Percentiles rank a stretch among this genome's conserved stretches.
phyloP scores from a whole-genome alignment of 1,140 invertebrate species.

The Brachionus rotundiformis region DNA sequence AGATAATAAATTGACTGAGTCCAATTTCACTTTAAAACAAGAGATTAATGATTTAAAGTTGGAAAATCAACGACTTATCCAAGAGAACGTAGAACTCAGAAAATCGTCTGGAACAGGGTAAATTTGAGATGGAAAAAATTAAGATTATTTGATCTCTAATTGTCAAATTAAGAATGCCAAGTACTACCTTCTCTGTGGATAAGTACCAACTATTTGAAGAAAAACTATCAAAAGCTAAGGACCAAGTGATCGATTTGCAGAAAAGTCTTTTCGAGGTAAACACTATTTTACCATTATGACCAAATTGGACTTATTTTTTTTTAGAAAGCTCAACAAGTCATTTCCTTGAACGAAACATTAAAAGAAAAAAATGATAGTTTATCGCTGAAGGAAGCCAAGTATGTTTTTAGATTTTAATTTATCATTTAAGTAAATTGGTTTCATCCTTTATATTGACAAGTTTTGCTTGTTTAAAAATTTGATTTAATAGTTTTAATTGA shows the following conservation, averaged over 20 bases:
- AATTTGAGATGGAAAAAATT: not conserved
- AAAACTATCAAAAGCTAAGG: constrained; percentile 43
- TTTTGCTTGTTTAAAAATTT: not conserved
- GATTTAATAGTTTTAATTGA: not conserved
- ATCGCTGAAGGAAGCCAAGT: constrained; percentile 74
- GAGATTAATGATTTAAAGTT: constrained; percentile 32
- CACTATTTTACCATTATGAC: no score
- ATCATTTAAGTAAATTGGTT: no score
- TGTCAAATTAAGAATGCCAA: not conserved
- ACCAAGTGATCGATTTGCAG: constrained; percentile 49
- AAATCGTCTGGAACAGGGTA: constrained; percentile 26
- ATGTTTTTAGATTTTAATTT: constrained; percentile 60
- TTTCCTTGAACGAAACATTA: constrained; percentile 80
- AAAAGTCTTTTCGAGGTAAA: constrained; percentile 41
- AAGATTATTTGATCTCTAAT: no score
- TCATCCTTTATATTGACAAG: no score
- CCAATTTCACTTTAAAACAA: constrained; percentile 13
- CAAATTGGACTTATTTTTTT: not conserved
- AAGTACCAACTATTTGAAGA: constrained; percentile 19
- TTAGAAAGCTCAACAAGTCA: constrained; percentile 82
- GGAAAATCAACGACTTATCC: constrained; percentile 26
- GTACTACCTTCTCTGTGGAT: not conserved
- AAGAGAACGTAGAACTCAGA: constrained; percentile 35
- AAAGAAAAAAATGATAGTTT: constrained; percentile 81
- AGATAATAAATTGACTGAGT: constrained; percentile 31